Evolutionary conservation across 2,797 vertebrate genomes (phyloP), one percentile per base, ranked within the genome.

Genomic region (Avahi laniger): DNA sequence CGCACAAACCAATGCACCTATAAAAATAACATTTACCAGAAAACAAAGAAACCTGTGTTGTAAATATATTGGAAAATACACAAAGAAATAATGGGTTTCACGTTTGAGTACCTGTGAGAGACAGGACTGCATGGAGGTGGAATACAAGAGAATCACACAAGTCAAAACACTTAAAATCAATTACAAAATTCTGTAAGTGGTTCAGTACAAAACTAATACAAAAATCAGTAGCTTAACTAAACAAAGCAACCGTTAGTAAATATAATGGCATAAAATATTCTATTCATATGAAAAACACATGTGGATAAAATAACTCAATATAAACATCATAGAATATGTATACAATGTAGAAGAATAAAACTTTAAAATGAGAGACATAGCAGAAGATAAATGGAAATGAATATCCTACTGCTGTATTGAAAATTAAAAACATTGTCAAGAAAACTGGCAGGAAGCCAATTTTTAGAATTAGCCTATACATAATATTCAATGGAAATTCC

Each of bases 51-150:
- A 78, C 7, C 10, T 22, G 24, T 33, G 48, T 20, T 50, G 4
- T 18, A 15, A 65, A 6, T 59, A 24, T 65, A 15, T 28, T 73
- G 28, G 30, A 69, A 83, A 96, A 63, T 38, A 70, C 11, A 38
- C 13, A 75, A 61, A 69, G 35, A 48, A 48, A 50, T 78, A 46
- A 75, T 70, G 61, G 17, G 7, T 11, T 82, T 65, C 18, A 35
- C 14, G 52, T 54, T n/a, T 88, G 28, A 63, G 35, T 26, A 57
- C 20, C 24, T 30, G 2, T 4, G 30, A 35, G 14, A 48, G 54
- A 4, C 3, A 57, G 24, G 17, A 26, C 6, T 8, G 9, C 1
- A 43, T 4, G 2, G 12, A 43, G 10, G 69, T 5, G 33, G 5
- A 76, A n/a, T 33, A 20, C 18, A 14, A 65, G n/a, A 78, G 11